Percentiles rank a stretch among this genome's conserved stretches.
Conservation (phyloP, 2,113 vertebrate genomes). For the Forbesichthys agassizii region DNA sequence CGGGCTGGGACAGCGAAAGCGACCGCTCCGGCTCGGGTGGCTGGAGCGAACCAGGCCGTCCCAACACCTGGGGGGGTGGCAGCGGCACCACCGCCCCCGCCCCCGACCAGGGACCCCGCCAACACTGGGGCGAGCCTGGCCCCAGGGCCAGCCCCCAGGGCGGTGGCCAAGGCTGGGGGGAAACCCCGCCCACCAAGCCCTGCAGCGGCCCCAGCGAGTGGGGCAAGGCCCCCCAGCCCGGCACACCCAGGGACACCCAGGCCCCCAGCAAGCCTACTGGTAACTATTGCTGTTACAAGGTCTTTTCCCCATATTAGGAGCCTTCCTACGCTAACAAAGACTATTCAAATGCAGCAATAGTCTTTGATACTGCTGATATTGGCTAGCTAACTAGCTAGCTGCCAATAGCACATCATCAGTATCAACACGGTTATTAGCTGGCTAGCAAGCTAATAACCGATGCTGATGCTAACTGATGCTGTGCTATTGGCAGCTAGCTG, state of each 20-base stretch:
- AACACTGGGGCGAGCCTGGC: constrained; percentile 83
- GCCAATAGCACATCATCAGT: no score
- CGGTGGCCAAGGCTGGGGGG: constrained; percentile 84
- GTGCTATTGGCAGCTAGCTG: no score
- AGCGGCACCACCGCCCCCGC: constrained; percentile 71
- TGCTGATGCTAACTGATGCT: no score
- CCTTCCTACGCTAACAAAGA: no score
- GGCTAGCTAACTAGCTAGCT: no score
- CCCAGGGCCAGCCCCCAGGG: constrained; percentile 77
- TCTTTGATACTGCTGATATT: no score
- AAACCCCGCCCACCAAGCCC: constrained; percentile 79
- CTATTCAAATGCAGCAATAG: no score
- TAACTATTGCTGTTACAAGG: neutral
- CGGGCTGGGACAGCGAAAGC: constrained; percentile 85
- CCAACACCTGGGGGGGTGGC: constrained; percentile 84
- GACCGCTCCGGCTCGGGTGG: constrained; percentile 90
- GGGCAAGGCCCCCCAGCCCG: constrained; percentile 85
- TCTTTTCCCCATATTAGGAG: no score
- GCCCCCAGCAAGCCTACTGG: constrained; percentile 76
- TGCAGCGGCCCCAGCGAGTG: constrained; percentile 82
- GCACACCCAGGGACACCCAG: constrained; percentile 53
- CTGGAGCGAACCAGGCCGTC: constrained; percentile 85
- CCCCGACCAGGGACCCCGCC: constrained; percentile 75
- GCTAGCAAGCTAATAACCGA: no score
- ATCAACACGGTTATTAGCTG: no score